phyloP scores from a whole-genome alignment of 2,797 vertebrate genomes.

The Esox lucius region DNA sequence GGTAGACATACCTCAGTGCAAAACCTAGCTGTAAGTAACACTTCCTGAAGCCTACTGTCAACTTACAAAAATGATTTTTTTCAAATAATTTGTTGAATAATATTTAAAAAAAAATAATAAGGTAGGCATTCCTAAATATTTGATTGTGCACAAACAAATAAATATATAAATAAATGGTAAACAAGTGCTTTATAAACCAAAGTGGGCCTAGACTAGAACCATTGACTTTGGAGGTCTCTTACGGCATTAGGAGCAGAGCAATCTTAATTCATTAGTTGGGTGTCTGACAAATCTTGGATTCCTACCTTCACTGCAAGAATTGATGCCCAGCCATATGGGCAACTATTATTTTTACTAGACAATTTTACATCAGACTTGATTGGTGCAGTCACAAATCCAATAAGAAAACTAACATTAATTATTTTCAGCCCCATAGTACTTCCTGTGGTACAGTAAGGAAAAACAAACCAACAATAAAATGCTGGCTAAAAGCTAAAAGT shows the following conservation, averaged over 20 bases:
- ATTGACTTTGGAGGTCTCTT: not conserved
- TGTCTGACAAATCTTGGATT: not conserved
- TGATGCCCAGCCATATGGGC: not conserved
- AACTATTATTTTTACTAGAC: not conserved
- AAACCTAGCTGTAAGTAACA: not conserved
- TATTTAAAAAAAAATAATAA: not conserved
- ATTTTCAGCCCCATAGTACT: not conserved
- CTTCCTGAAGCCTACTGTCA: not conserved
- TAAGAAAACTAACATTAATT: not conserved
- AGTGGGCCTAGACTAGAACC: not conserved
- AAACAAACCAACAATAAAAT: not conserved
- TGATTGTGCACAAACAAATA: not conserved
- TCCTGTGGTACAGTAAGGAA: not conserved
- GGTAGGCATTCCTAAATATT: not conserved
- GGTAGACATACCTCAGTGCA: not conserved
- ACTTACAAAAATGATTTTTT: not conserved
- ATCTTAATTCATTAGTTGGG: not conserved
- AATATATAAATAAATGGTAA: not conserved
- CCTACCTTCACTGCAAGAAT: not conserved
- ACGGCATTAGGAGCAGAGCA: too few species aligned
- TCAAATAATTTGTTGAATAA: not conserved
- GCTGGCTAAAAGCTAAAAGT: not conserved
- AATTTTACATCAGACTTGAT: not conserved
- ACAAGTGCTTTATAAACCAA: not conserved
- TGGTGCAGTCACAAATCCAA: not conserved